A percentile compares a stretch with the other conserved stretches of the same genome.
Conservation (phyloP, 1,140 invertebrate genomes). For the Xylocopa sonorina region DNA sequence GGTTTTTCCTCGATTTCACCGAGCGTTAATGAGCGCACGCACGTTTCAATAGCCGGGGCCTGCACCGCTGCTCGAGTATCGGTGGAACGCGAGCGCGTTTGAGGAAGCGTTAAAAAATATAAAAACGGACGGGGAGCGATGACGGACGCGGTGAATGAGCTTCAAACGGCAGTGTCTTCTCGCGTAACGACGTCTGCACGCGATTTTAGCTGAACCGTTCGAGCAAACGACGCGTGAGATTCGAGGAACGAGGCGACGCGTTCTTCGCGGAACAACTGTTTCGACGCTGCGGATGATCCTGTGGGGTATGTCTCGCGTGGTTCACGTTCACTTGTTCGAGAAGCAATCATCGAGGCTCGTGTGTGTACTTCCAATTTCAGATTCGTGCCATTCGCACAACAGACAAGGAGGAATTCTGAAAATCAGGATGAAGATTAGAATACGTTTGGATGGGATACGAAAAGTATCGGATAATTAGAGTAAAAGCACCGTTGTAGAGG, state of each 20-base stretch:
- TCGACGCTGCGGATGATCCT: neutral
- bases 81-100: slow-evolving; percentile 11
- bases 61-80: slow-evolving; percentile 8
- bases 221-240: slow-evolving; percentile 16
- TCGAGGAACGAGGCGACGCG: slow-evolving; percentile 11
- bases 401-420: too few species aligned
- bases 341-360: too few species aligned
- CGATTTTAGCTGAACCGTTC: slow-evolving; percentile 12
- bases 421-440: too few species aligned
- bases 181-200: slow-evolving; percentile 12
- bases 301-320: too few species aligned
- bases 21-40: slow-evolving; percentile 27
- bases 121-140: neutral
- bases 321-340: too few species aligned
- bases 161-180: slow-evolving; percentile 14
- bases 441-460: too few species aligned
- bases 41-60: slow-evolving; percentile 17
- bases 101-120: neutral
- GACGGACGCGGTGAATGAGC: slow-evolving; percentile 19
- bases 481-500: too few species aligned
- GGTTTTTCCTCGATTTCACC: slow-evolving; percentile 4
- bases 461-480: too few species aligned
- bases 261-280: slow-evolving; percentile 2
- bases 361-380: too few species aligned
- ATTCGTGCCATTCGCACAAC: too few species aligned